Evolutionary conservation across 2,113 vertebrate genomes (phyloP).

Genomic region (Cebus imitator): DNA sequence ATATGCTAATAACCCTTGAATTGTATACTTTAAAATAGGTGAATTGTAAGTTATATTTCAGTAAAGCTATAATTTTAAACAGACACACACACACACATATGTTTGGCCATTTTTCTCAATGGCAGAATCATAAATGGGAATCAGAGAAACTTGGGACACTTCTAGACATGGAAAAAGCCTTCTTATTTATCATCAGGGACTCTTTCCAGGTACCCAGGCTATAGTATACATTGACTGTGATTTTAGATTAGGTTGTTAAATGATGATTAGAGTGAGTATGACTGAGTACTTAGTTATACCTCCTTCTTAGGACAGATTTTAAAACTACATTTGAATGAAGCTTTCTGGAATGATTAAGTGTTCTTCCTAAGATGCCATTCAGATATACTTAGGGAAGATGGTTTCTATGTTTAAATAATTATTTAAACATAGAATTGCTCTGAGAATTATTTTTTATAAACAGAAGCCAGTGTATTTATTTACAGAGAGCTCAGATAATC

Average conservation of each 20-base stretch:
- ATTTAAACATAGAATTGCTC: neutral
- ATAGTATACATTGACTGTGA: neutral
- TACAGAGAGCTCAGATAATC: neutral
- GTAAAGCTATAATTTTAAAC: slow-evolving; percentile 43
- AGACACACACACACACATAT: neutral
- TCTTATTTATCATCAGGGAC: neutral
- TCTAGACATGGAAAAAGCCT: slow-evolving; percentile 5
- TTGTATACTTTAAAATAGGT: neutral
- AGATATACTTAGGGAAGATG: neutral
- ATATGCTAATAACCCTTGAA: neutral
- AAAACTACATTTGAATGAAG: slow-evolving; percentile 45
- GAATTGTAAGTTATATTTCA: slow-evolving; percentile 6
- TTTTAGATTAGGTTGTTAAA: slow-evolving; percentile 6
- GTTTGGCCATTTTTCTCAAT: neutral
- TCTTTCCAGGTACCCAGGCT: neutral
- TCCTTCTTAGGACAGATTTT: slow-evolving; percentile 6
- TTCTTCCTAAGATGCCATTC: slow-evolving; percentile 39
- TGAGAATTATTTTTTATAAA: slow-evolving; percentile 4
- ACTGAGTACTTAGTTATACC: neutral
- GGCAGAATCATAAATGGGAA: slow-evolving; percentile 21
- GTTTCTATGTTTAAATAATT: slow-evolving; percentile 34
- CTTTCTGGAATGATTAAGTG: slow-evolving; percentile 23
- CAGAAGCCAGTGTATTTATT: slow-evolving; percentile 13
- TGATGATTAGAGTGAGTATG: slow-evolving; percentile 17
- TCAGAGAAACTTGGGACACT: slow-evolving; percentile 5